These are phyloP conservation scores for Oryzias sinensis DNA, from an alignment of 2,797 vertebrate genomes.

Conservation along the genomic window DNA sequence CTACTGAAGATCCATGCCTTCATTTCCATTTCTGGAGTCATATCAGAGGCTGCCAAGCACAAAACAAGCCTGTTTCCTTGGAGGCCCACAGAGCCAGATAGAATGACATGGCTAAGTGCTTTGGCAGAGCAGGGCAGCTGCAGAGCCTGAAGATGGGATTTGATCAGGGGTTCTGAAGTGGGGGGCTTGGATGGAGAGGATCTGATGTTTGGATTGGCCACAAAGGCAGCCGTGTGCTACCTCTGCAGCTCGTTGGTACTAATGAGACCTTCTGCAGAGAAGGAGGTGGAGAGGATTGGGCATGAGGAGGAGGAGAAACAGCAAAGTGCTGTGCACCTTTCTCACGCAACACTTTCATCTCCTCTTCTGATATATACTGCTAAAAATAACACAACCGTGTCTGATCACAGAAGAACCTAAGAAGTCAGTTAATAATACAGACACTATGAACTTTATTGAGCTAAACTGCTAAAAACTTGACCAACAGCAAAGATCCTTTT, in stretches of 20 bases:
- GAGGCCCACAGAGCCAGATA: slow-evolving; percentile 80
- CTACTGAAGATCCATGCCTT: slow-evolving; percentile 89
- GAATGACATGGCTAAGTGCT: slow-evolving; percentile 83
- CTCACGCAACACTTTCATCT: slow-evolving; percentile 62
- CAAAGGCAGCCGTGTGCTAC: slow-evolving; percentile 80
- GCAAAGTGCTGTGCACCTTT: slow-evolving; percentile 56
- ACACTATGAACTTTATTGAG: no score
- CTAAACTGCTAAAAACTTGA: slow-evolving; percentile 44
- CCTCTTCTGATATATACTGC: slow-evolving; percentile 45
- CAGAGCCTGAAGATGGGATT: slow-evolving; percentile 79
- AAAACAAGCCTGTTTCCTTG: slow-evolving; percentile 81
- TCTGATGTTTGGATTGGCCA: slow-evolving; percentile 82
- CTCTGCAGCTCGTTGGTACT: slow-evolving; percentile 67
- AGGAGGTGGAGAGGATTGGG: slow-evolving; percentile 59
- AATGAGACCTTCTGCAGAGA: slow-evolving; percentile 76
- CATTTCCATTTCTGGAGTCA: slow-evolving; percentile 87
- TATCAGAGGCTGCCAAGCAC: slow-evolving; percentile 80
- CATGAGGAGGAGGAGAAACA: slow-evolving; percentile 50
- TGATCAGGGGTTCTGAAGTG: slow-evolving; percentile 74
- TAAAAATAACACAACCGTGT: neutral
- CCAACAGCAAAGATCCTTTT: slow-evolving; percentile 41
- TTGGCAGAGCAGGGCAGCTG: slow-evolving; percentile 84
- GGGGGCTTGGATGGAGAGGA: slow-evolving; percentile 74
- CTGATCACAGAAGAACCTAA: no score
- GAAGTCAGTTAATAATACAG: no score